Conservation (phyloP, 2,888 invertebrate species). For the Acanthosepion esculentum region DNA sequence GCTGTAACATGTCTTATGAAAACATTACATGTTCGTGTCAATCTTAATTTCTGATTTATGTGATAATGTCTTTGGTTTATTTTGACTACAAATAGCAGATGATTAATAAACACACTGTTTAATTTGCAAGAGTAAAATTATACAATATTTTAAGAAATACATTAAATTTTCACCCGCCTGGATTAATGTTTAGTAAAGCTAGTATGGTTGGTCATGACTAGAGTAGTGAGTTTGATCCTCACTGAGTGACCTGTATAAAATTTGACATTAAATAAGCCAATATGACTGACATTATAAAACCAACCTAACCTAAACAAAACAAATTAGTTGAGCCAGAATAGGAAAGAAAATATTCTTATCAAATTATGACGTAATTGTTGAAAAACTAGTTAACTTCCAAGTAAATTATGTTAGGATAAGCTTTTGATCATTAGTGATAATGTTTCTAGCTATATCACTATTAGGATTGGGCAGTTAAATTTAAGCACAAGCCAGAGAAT, state of each 20-base stretch:
- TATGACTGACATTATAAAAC: too few relatives aligned
- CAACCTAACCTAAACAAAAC: neutral
- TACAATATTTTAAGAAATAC: neutral
- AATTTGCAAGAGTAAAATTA: neutral
- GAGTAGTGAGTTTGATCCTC: too few relatives aligned
- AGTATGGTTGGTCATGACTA: too few relatives aligned
- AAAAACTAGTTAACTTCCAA: neutral
- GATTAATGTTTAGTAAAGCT: too few relatives aligned
- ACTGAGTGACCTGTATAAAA: too few relatives aligned
- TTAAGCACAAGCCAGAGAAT: neutral
- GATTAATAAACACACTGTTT: neutral
- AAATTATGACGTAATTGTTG: neutral
- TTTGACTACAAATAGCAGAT: neutral
- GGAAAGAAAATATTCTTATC: neutral
- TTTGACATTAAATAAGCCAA: too few relatives aligned
- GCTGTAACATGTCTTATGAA: too few relatives aligned
- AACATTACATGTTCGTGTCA: too few relatives aligned
- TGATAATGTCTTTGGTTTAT: neutral
- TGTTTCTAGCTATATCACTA: neutral
- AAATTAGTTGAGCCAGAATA: neutral
- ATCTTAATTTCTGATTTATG: neutral
- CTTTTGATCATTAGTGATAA: neutral
- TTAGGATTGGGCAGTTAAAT: neutral
- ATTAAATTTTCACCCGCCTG: neutral
- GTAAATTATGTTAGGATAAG: neutral